A percentile compares a stretch with the other conserved stretches of the same genome.
These are phyloP conservation scores for Dendrolimus punctatus DNA, from an alignment of 1,140 invertebrate species.

Conservation along the genomic window DNA sequence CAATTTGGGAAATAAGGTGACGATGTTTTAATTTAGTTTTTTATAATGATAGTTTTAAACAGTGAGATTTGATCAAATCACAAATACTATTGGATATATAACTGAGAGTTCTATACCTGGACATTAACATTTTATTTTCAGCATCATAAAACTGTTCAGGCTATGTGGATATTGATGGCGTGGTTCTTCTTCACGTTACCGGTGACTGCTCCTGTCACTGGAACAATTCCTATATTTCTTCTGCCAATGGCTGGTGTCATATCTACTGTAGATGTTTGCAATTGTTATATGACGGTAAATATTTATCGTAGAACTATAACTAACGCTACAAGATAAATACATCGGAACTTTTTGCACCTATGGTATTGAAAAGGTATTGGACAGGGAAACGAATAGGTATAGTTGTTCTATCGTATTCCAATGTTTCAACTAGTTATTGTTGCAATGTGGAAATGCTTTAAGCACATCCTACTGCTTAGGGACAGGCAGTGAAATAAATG, in stretches of 20 bases:
- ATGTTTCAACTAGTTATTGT: background rate
- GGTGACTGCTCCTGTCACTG: slow-evolving; percentile 24
- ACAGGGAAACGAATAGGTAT: no score
- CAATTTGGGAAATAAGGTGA: background rate
- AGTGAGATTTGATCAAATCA: background rate
- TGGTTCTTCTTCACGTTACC: slow-evolving; percentile 39
- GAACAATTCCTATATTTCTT: slow-evolving; percentile 35
- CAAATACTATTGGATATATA: background rate
- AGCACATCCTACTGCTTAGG: background rate
- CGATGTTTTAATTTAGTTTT: background rate
- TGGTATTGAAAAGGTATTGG: no score
- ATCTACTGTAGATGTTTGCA: slow-evolving; percentile 14
- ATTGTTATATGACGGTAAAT: slow-evolving; percentile 45
- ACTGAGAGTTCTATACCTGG: background rate
- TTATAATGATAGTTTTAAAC: background rate
- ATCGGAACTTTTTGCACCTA: background rate
- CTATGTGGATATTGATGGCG: slow-evolving; percentile 39
- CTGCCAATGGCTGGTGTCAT: slow-evolving; percentile 41
- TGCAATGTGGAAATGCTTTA: background rate
- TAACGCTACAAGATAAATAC: background rate
- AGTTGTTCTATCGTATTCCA: background rate
- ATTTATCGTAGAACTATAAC: background rate
- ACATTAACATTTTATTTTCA: slow-evolving; percentile 12
- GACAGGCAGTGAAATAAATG: no score
- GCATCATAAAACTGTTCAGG: slow-evolving; percentile 27